A percentile compares a stretch with the other conserved stretches of the same genome.
phyloP scores from a whole-genome alignment of 1,140 invertebrate species.

The Pseudomyrmex concolor region DNA sequence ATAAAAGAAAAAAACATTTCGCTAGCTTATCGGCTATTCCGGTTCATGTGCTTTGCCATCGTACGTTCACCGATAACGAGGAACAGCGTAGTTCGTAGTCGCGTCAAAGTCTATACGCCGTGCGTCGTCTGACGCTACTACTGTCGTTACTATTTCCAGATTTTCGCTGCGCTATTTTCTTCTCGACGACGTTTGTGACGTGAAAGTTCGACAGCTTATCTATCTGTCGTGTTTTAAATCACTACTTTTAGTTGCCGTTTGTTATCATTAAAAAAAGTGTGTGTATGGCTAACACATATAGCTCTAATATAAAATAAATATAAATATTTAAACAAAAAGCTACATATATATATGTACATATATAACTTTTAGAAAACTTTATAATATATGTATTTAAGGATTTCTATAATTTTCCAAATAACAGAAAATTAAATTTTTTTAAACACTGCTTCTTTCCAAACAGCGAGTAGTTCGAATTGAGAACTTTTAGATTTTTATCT shows the following conservation, averaged over 20 bases:
- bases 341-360: no score
- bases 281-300: background rate
- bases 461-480: background rate
- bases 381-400: background rate
- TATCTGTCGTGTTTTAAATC: background rate
- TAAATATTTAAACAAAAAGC: no score
- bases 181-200: background rate
- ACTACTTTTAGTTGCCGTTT: background rate
- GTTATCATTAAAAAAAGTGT: background rate
- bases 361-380: no score
- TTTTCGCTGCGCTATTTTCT: conserved; percentile 29
- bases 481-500: background rate
- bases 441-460: background rate
- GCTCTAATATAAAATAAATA: no score
- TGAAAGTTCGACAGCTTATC: background rate
- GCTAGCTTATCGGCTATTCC: conserved; percentile 54
- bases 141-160: conserved; percentile 53
- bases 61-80: conserved; percentile 44
- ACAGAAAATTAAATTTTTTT: background rate
- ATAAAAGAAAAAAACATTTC: conserved; percentile 23
- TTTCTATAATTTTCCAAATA: background rate
- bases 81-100: conserved; percentile 38
- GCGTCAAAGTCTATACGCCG: conserved; percentile 3
- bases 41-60: conserved; percentile 37
- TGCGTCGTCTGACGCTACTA: conserved; percentile 34